A percentile compares a stretch with the other conserved stretches of the same genome.
Conservation (phyloP, 2,888 invertebrate species). For the Eucriotettix oculatus region DNA sequence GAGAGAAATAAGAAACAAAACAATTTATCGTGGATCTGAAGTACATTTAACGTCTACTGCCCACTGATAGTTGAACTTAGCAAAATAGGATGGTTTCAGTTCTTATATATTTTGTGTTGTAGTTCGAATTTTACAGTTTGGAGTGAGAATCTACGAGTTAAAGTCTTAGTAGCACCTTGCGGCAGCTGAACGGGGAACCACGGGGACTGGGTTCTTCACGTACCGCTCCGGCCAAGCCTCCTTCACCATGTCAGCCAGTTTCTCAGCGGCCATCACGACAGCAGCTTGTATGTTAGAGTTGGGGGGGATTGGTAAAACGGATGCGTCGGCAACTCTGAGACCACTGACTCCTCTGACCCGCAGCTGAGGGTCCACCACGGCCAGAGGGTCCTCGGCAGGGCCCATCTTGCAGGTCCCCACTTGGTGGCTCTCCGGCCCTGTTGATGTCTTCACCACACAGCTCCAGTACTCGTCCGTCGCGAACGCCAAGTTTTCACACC, state of each 20-base stretch:
- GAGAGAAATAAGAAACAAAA: no score
- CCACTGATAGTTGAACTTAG: no score
- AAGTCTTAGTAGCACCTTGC: no score
- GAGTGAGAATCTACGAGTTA: no score
- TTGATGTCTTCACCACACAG: constrained; percentile 15
- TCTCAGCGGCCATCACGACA: constrained; percentile 48
- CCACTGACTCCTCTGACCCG: constrained; percentile 44
- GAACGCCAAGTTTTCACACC: constrained; percentile 13
- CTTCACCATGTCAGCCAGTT: constrained; percentile 47
- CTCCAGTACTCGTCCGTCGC: constrained; percentile 17
- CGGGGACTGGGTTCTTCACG: no score
- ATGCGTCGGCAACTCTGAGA: constrained; percentile 50
- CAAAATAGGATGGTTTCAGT: no score
- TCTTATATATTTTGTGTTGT: no score
- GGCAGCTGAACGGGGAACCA: no score
- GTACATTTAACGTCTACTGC: no score
- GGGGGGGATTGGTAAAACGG: constrained; percentile 43
- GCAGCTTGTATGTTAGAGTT: constrained; percentile 54
- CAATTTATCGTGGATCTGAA: no score
- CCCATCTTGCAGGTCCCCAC: constrained; percentile 23
- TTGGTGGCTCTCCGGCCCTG: constrained; percentile 18
- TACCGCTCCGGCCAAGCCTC: constrained; percentile 18
- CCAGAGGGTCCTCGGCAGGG: constrained; percentile 19
- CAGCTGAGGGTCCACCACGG: constrained; percentile 25
- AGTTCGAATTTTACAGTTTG: no score